A percentile compares a stretch with the other conserved stretches of the same genome.
phyloP scores from a whole-genome alignment of 2,113 vertebrate species.

The Pangasianodon gigas region DNA sequence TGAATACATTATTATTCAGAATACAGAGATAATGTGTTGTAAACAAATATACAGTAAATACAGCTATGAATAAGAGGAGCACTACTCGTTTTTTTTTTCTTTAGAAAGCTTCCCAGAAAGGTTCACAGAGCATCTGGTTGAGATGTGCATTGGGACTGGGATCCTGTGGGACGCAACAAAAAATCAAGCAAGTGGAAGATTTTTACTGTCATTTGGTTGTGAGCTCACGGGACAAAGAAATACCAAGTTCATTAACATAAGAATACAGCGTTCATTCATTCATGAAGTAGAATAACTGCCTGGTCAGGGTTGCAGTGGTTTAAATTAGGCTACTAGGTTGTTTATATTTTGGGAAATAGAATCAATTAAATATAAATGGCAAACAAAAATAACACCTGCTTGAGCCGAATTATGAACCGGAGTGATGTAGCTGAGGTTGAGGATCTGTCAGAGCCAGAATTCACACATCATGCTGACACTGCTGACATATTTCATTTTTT shows the following conservation, averaged over 20 bases:
- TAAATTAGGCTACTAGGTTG: too few relatives aligned
- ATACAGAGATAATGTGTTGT: background rate
- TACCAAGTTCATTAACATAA: background rate
- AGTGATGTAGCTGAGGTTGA: too few relatives aligned
- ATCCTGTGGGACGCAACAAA: background rate
- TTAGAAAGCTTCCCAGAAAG: background rate
- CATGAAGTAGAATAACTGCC: too few relatives aligned
- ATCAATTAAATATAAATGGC: too few relatives aligned
- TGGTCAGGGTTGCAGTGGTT: too few relatives aligned
- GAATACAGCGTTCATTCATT: too few relatives aligned
- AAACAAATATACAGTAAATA: background rate
- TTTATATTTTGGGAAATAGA: too few relatives aligned
- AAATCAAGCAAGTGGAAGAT: background rate
- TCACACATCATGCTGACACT: too few relatives aligned
- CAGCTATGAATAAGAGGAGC: background rate
- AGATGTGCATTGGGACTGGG: background rate
- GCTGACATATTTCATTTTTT: background rate
- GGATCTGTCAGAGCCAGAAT: too few relatives aligned
- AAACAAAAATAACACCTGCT: too few relatives aligned
- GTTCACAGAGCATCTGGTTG: background rate
- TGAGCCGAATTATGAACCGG: too few relatives aligned
- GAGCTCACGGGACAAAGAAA: background rate
- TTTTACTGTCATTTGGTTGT: background rate
- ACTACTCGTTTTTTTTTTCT: background rate
- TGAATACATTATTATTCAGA: background rate